A percentile compares a stretch with the other conserved stretches of the same genome.
Conservation (phyloP, 2,888 invertebrate genomes). For the Serripes groenlandicus region DNA sequence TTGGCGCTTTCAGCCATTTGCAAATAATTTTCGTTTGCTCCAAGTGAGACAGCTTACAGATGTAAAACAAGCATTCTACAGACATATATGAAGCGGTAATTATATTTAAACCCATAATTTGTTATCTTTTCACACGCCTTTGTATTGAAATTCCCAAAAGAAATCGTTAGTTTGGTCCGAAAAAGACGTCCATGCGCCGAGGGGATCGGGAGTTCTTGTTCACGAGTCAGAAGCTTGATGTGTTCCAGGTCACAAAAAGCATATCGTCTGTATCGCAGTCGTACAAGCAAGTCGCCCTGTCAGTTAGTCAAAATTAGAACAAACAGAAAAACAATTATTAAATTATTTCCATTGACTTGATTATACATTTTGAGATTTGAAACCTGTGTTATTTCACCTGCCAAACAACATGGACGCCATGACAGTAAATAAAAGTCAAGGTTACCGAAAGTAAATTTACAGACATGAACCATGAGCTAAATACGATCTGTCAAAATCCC, state of each 20-base stretch:
- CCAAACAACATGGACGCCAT: constrained; percentile 10
- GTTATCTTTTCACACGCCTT: too few relatives aligned
- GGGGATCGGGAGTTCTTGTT: constrained; percentile 56
- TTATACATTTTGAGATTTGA: too few relatives aligned
- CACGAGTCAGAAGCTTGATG: constrained; percentile 62
- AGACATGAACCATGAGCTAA: background rate
- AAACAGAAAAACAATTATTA: too few relatives aligned
- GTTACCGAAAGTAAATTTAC: background rate
- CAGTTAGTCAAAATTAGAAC: too few relatives aligned
- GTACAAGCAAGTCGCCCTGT: too few relatives aligned
- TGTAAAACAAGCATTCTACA: background rate
- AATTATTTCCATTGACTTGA: too few relatives aligned
- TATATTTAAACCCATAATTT: background rate
- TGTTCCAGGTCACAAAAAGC: constrained; percentile 65
- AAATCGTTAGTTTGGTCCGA: background rate
- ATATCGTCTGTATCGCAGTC: constrained; percentile 29
- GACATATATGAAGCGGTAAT: background rate
- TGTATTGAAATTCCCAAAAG: too few relatives aligned
- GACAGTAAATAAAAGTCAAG: background rate
- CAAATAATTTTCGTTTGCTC: constrained; percentile 16
- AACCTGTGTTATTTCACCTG: too few relatives aligned
- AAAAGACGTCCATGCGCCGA: constrained; percentile 63
- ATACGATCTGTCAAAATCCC: too few relatives aligned
- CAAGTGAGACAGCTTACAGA: background rate
- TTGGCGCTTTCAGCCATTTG: constrained; percentile 71